Conservation (phyloP, 2,888 invertebrate genomes). For the Amiota communis region DNA sequence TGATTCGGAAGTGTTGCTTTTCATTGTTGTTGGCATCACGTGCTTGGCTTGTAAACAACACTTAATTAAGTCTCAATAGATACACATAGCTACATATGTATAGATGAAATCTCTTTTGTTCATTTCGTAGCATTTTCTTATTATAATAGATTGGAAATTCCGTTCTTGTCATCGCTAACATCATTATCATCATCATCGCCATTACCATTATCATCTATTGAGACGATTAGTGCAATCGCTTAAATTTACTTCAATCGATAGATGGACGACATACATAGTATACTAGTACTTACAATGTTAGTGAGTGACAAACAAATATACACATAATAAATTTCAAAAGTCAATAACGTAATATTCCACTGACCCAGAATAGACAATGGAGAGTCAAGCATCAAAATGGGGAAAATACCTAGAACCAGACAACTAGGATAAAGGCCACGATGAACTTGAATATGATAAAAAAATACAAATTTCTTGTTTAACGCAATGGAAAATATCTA, state of each 20-base stretch:
- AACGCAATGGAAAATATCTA: no score
- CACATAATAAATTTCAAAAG: conserved; percentile 16
- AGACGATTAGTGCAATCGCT: background rate
- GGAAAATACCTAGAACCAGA: no score
- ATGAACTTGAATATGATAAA: no score
- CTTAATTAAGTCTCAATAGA: conserved; percentile 34
- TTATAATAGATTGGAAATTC: no score
- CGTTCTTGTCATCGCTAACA: background rate
- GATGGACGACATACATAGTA: background rate
- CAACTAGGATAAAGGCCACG: no score
- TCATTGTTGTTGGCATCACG: conserved; percentile 21
- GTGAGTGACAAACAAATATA: background rate
- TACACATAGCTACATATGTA: no score
- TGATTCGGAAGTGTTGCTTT: conserved; percentile 9
- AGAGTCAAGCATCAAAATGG: background rate
- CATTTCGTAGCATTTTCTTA: background rate
- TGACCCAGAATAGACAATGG: conserved; percentile 2
- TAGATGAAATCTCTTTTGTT: background rate
- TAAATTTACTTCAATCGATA: conserved; percentile 8
- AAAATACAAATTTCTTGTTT: no score
- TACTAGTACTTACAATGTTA: background rate
- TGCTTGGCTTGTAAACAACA: conserved; percentile 31
- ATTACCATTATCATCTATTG: background rate
- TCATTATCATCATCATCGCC: background rate
- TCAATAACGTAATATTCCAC: conserved; percentile 10